These are phyloP conservation scores for Dorcus parallelipipedus DNA, from an alignment of 2,888 invertebrate species.

Conservation along the genomic window DNA sequence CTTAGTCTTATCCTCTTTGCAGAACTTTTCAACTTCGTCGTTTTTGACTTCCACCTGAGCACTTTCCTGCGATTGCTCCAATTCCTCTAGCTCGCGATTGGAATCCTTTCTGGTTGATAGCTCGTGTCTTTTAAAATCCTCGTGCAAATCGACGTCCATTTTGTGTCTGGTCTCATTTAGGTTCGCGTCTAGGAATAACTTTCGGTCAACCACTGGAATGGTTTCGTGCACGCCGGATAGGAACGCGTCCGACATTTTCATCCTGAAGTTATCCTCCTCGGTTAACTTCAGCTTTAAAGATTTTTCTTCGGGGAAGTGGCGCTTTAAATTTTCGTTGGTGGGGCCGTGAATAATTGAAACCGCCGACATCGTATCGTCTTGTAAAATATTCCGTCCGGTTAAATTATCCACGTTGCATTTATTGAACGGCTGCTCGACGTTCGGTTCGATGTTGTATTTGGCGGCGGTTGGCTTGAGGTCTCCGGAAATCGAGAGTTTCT, in stretches of 20 bases:
- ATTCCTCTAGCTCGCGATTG: slow-evolving; percentile 40
- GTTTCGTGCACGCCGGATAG: slow-evolving; percentile 59
- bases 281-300: slow-evolving; percentile 7
- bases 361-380: slow-evolving; percentile 26
- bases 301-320: slow-evolving; percentile 12
- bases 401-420: slow-evolving; percentile 28
- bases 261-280: slow-evolving; percentile 34
- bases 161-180: slow-evolving; percentile 22
- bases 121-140: not conserved
- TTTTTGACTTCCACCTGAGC: slow-evolving; percentile 22
- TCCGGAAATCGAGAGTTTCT: slow-evolving; percentile 40
- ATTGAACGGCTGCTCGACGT: slow-evolving; percentile 40
- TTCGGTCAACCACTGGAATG: slow-evolving; percentile 36
- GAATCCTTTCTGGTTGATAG: slow-evolving; percentile 33
- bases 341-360: slow-evolving; percentile 19
- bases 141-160: slow-evolving; percentile 9
- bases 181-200: slow-evolving; percentile 31
- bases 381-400: slow-evolving; percentile 17
- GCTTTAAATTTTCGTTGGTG: slow-evolving; percentile 18
- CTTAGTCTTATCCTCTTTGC: slow-evolving; percentile 45
- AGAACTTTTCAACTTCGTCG: slow-evolving; percentile 42
- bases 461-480: slow-evolving; percentile 40
- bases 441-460: slow-evolving; percentile 44
- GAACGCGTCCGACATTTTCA: slow-evolving; percentile 57
- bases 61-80: slow-evolving; percentile 19